Percentiles rank a stretch among this genome's conserved stretches.
phyloP scores from a whole-genome alignment of 2,797 vertebrate genomes.

The Perodicticus potto region DNA sequence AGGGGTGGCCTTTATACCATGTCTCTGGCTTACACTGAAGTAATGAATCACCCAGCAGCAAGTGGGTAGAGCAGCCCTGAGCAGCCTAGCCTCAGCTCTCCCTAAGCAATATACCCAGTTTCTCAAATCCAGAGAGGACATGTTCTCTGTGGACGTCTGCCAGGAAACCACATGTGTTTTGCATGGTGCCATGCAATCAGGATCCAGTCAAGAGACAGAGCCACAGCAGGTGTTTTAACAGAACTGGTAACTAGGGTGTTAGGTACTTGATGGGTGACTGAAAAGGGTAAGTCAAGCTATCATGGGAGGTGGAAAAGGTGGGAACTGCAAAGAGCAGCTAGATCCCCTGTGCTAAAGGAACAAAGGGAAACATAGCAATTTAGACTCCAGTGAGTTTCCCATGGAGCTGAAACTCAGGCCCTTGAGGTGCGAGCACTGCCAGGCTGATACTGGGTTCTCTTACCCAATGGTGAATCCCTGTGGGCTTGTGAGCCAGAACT shows the following conservation, averaged over 20 bases:
- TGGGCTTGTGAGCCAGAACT: neutral
- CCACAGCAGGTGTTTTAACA: neutral
- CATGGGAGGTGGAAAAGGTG: neutral
- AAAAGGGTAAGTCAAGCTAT: neutral
- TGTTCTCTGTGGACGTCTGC: neutral
- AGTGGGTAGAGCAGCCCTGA: neutral
- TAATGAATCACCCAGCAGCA: neutral
- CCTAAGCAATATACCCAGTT: neutral
- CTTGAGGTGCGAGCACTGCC: neutral
- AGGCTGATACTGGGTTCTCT: neutral
- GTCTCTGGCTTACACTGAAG: neutral
- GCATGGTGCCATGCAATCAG: neutral
- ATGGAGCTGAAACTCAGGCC: neutral
- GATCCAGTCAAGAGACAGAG: neutral
- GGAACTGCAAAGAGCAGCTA: neutral
- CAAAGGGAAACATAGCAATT: neutral
- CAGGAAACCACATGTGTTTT: neutral
- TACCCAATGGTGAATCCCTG: neutral
- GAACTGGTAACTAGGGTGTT: neutral
- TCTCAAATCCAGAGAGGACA: neutral
- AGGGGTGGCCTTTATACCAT: neutral
- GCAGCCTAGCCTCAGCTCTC: neutral
- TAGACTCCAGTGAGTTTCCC: neutral
- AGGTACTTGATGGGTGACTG: neutral
- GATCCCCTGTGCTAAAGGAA: neutral